phyloP scores from a whole-genome alignment of 2,113 vertebrate genomes.

The Pavo muticus region DNA sequence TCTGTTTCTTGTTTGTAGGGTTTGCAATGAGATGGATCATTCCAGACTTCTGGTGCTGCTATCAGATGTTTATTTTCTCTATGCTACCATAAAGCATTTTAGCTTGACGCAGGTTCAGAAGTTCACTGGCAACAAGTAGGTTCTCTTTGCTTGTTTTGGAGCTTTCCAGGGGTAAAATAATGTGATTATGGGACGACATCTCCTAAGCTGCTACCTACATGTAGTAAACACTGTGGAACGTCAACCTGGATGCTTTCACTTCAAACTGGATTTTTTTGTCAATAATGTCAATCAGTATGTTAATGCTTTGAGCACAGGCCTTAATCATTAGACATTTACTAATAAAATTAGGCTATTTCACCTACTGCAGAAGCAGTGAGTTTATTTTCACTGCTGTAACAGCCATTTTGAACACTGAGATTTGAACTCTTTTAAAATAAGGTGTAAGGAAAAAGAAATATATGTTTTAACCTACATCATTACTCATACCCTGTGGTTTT shows the following conservation, averaged over 20 bases:
- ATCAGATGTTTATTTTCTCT: fast-evolving
- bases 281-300: not conserved
- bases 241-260: not conserved
- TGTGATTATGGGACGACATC: not conserved
- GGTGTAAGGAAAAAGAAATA: not conserved
- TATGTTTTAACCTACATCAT: not conserved
- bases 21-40: not conserved
- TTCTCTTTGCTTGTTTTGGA: not conserved
- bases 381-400: not conserved
- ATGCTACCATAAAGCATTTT: not conserved
- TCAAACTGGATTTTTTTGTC: not conserved
- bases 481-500: not conserved
- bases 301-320: not conserved
- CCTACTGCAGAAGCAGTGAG: not conserved
- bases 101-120: not conserved
- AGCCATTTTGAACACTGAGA: not conserved
- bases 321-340: not conserved
- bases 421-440: not conserved
- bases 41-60: not conserved
- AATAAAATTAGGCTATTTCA: not conserved
- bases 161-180: not conserved
- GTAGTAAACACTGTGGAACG: not conserved
- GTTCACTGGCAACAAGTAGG: not conserved
- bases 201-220: not conserved
- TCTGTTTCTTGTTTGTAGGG: not conserved